Conservation (phyloP, 2,888 invertebrate genomes). For the Limnephilus lunatus region DNA sequence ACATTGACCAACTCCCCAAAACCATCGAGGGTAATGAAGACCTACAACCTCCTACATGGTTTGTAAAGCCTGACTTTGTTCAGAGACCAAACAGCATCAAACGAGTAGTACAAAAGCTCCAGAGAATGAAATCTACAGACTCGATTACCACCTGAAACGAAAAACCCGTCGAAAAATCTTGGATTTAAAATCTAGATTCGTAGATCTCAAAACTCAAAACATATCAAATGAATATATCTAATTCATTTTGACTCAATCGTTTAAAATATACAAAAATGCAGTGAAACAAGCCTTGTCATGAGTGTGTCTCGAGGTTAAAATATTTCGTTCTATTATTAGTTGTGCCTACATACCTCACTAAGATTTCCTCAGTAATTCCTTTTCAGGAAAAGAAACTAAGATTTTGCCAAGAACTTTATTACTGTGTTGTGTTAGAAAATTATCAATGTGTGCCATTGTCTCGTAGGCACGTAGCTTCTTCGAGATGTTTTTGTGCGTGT, state of each 20-base stretch:
- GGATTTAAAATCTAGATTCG: not conserved
- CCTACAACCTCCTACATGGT: constrained; percentile 75
- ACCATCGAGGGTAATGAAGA: constrained; percentile 59
- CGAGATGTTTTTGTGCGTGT: not conserved
- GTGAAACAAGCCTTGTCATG: not conserved
- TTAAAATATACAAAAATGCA: not conserved
- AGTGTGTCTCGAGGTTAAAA: not conserved
- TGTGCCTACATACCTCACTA: not conserved
- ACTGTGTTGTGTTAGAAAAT: not conserved
- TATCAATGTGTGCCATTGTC: not conserved
- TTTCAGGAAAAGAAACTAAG: not conserved
- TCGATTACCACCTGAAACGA: constrained; percentile 44
- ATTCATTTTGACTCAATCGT: not conserved
- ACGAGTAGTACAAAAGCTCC: constrained; percentile 62
- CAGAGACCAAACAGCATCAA: constrained; percentile 60
- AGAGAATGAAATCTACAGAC: constrained; percentile 60
- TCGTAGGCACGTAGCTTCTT: not conserved
- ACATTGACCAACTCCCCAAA: constrained; percentile 70
- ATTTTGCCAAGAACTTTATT: not conserved
- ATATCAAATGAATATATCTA: not conserved
- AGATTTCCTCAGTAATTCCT: not conserved
- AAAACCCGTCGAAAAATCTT: not conserved
- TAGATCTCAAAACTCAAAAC: not conserved
- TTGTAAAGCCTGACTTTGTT: constrained; percentile 75
- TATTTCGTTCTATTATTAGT: not conserved